Evolutionary conservation across 2,797 vertebrate genomes (phyloP), one percentile per base, ranked within the genome.

Genomic region (Acanthiza pusilla): DNA sequence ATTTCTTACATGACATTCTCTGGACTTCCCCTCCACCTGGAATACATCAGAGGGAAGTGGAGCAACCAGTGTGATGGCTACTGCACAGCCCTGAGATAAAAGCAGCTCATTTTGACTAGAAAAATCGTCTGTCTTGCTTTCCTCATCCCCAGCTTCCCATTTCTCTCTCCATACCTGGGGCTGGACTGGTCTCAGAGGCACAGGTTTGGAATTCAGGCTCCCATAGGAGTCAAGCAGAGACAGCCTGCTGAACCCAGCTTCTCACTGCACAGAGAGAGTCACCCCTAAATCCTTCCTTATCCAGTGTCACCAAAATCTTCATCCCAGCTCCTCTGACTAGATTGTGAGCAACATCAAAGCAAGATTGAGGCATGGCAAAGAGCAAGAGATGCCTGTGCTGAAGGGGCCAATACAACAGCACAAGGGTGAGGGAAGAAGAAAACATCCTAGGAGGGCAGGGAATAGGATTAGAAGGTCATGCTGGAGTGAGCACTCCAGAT

Each of bases 21-120:
- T 91, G 91, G 90, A 94, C 73, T 96, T 94, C 86, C 94, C 94
- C 87, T 95, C 66, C 79, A 95, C 89, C 82, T 95, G 85, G 89
- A 92, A 95, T 76, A 92, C 63, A 88, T 93, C 70, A 89, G 70
- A 88, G 53, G 62, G 91, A 95, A 95, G 78, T 15, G 47, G 85
- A 91, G 62, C 13, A 3, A 91, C 91, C 79, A 81, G 75, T 43
- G 87, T 45, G 73, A 81, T 75, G 85, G 91, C 85, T 89, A 89
- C 81, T 88, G 22, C 13, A 66, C 30, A 89, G 45, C 55, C 23
- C 55, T n/a, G 40, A 86, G 70, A 94, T 9, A 66, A 66, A 40
- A 72, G 61, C 78, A 80, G 78, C n/a, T 66, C 40, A 75, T 91
- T 94, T 68, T 8, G 15, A 68, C 82, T 45, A 75, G 70, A 75